Base-by-base conservation (phyloP, 2,888 invertebrate species). In the Salpingus planirostris region DNA sequence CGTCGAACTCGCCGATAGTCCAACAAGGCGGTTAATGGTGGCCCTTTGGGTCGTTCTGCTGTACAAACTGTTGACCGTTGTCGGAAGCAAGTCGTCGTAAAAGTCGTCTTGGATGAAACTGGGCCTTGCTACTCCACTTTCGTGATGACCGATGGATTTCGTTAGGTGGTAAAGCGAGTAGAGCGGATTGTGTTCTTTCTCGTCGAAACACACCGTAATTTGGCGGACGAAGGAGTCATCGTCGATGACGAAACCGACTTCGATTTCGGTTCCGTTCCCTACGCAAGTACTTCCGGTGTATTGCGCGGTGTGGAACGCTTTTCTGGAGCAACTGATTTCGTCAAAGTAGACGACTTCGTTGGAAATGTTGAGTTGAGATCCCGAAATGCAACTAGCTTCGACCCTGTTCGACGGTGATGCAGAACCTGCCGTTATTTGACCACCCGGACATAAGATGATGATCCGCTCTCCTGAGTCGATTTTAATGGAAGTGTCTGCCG, bases 171-270 rank as follows among this genome's bases (percentile, higher is more conserved):
- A 68, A 55, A 67, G 65, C 0, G 70, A 69, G 43, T 74, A 76
- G 5, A 74, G 46, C 1, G 74, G 68, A 42, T 67, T 68, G 31
- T 71, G 57, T 1, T 64, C 58, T 3, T 45, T 52, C 21, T 65
- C 60, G 52, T 76, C 68, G 44, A 72, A 75, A 53, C 78, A 78
- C 1, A 74, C 64, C 44, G 62, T 65, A 42, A 69, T 70, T 5
- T 66, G 50, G 11, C 65, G 60, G 38, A 70, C 59, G 52, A 76
- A 71, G 6, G 61, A 55, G 11, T 58, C 57, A 14, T 40, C 39
- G 36, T 63, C 55, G 1, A 72, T 62, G 13, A 56, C 50, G 51
- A 71, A 75, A 2, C 76, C 76, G 15, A 74, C 64, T 35, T 73
- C 65, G 13, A 69, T 67, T 30, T 69, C 65, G 5, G 57, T 27